Base-by-base conservation (phyloP, 2,888 invertebrate genomes). In the Pseudococcus viburni region DNA sequence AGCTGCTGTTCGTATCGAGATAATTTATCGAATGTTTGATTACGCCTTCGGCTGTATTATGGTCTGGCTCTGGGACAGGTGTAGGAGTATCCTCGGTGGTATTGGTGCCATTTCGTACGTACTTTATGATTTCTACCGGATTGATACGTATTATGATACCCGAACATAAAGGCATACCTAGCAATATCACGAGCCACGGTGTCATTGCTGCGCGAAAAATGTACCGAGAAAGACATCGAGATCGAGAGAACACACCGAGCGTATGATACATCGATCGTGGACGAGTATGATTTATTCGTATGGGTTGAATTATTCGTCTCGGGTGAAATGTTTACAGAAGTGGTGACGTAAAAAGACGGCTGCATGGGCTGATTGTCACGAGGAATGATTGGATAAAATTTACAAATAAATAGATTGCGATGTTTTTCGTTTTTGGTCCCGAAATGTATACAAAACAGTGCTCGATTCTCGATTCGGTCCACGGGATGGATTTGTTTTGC, bases 1-100 rank as follows among this genome's bases (percentile, higher is more conserved):
- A 92, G 90, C 94, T 93, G 90, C 94, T 94, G 84, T 17, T 15
- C 7, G 17, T 26, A n/a, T 51, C 17, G 12, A 33, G 48, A 55
- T 8, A 17, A 5, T 22, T 15, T 17, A 51, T 12, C 15, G 19
- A 0, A 9, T 46, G 33, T 26, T 84, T 26, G 84, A 26, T 84
- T 6, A 73, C 73, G 33, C 39, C 73, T 33, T 6, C 11, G 22
- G 22, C 11, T 22, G 64, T 22, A 64, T 26, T 26, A 22, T 51
- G 2, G 22, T 46, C 22, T 51, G 46, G 17, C 0, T n/a, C 15
- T 84, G 19, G 11, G 0, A 0, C 83, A 48, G 39, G 2, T 84
- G 26, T n/a, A 17, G 1, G 4, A 55, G 51, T n/a, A 17, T 2
- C 39, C 0, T 48, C 83, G 48, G 59, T 42, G 6, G 42, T 42